Evolutionary conservation across 1,140 invertebrate species (phyloP), one percentile per base, ranked within the genome.

Genomic region (Zophobas atratus): DNA sequence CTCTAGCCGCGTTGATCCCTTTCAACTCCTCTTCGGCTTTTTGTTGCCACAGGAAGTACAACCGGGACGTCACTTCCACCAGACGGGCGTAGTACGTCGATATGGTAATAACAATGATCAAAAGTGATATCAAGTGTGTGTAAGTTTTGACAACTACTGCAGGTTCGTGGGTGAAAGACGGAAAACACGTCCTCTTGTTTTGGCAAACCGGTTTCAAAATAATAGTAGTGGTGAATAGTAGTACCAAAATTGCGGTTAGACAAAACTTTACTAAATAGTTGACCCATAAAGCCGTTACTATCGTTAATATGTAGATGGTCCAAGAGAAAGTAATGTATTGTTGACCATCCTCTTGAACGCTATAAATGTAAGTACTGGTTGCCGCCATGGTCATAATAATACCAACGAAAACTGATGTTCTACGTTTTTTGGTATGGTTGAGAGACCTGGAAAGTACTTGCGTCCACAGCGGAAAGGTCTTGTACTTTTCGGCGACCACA

Each of bases 1-100:
- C 91, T 53, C 94, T 89, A 1, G 95, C 94, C 81, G 96, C 95
- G 77, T 93, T 92, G 94, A 98, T 98, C 83, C 98, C 96, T 8
- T 90, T 90, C 32, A 98, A 89, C 85, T 98, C 97, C 56, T 92
- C 91, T 86, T 97, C 93, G 0, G 96, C 96, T 85, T 97, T 96
- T 82, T 95, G 92, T 86, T 98, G 98, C 97, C 97, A 99, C 2
- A 99, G 89, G 86, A 98, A 98, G 87, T 99, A 97, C 48, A 99
- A 88, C 46, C 97, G 87, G 0, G 95, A 95, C 1, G 95, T 96
- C 0, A 96, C 94, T 87, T 97, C 96, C 1, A 97, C 95, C 33
- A 97, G 87, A 71, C 96, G 90, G 8, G 95, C 95, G 85, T 97
- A 96, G 86, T 98, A 97, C 6, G 94, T 92, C 1, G 97, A 95